Conservation (phyloP, 2,888 invertebrate genomes). For the Torymus texanus region DNA sequence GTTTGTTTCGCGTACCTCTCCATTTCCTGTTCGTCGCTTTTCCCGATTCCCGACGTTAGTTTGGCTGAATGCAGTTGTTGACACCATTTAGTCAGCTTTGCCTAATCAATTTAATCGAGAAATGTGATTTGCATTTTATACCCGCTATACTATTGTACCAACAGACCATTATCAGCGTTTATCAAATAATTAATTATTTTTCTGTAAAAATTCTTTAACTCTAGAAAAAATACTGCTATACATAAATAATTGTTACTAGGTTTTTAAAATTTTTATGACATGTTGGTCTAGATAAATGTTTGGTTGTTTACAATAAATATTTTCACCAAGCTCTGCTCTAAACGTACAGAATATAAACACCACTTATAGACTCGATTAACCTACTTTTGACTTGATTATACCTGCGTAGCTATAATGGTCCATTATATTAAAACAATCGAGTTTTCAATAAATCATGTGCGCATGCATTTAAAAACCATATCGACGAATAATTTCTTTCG, state of each 20-base stretch:
- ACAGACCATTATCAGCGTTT: too few relatives aligned
- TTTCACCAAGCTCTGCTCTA: too few relatives aligned
- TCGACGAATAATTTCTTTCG: not conserved
- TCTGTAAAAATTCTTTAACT: too few relatives aligned
- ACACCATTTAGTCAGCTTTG: not conserved
- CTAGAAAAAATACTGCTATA: too few relatives aligned
- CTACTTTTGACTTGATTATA: conserved; percentile 41
- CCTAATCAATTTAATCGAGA: not conserved
- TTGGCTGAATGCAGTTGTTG: too few relatives aligned
- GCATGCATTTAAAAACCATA: not conserved
- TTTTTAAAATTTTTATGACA: not conserved
- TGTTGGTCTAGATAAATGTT: not conserved
- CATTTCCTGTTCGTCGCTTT: too few relatives aligned
- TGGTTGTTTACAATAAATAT: conserved; percentile 8
- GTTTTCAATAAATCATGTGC: not conserved
- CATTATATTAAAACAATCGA: conserved; percentile 44
- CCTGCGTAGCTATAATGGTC: conserved; percentile 26
- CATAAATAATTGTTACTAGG: too few relatives aligned
- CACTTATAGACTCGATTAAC: conserved; percentile 27
- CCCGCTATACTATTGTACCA: too few relatives aligned
- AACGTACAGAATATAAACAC: too few relatives aligned
- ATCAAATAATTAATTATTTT: too few relatives aligned
- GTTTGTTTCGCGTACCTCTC: not conserved
- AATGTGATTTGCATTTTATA: not conserved
- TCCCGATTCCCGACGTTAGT: too few relatives aligned